phyloP scores from a whole-genome alignment of 2,113 vertebrate genomes.

The Otocyon megalotis region DNA sequence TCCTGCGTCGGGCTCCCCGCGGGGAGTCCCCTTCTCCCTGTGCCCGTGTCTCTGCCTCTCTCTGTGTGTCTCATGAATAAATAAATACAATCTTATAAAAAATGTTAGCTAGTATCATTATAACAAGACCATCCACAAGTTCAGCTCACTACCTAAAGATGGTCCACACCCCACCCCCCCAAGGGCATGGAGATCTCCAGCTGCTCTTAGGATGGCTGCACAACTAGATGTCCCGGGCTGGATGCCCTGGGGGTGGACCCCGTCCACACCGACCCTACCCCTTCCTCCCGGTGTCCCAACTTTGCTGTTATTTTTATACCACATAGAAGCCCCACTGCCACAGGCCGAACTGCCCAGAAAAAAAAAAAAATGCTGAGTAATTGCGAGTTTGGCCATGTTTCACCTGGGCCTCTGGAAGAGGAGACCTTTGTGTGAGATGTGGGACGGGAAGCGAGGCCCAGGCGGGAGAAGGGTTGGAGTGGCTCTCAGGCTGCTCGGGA shows the following conservation, averaged over 20 bases:
- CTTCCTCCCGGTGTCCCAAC: neutral
- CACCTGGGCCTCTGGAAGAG: neutral
- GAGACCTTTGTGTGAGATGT: neutral
- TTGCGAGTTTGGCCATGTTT: neutral
- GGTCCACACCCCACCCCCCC: neutral
- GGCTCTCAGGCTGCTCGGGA: neutral
- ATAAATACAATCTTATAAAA: too few species aligned
- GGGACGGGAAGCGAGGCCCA: neutral
- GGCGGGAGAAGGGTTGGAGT: too few species aligned
- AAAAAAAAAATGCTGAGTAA: neutral
- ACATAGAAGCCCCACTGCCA: neutral
- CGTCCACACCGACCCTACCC: neutral
- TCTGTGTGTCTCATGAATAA: too few species aligned
- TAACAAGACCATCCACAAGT: rapidly evolving
- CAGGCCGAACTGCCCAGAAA: neutral
- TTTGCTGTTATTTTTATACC: neutral
- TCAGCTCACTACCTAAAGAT: neutral
- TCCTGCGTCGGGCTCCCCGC: too few species aligned
- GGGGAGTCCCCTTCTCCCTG: too few species aligned
- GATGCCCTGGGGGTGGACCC: rapidly evolving
- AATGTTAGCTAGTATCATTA: neutral
- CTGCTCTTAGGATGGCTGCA: neutral
- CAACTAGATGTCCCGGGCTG: neutral
- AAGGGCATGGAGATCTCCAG: rapidly evolving
- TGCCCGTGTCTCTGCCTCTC: too few species aligned